phyloP scores from a whole-genome alignment of 2,888 invertebrate species.

The Empis stercorea region DNA sequence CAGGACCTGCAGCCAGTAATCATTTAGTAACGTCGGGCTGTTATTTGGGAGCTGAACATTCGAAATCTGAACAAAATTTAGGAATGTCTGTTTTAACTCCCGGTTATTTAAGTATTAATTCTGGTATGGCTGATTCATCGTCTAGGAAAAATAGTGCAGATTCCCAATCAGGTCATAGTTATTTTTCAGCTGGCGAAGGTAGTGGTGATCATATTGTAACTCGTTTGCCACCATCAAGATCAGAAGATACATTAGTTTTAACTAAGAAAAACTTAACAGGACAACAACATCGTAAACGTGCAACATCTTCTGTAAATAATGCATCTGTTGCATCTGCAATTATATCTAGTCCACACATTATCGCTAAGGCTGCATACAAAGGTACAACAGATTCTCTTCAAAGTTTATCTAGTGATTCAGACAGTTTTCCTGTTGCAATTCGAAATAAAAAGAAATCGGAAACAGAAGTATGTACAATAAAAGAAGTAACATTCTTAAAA shows the following conservation, averaged over 20 bases:
- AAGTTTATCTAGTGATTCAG: slow-evolving; percentile 53
- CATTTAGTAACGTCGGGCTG: slow-evolving; percentile 39
- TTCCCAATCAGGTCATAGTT: slow-evolving; percentile 41
- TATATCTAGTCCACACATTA: slow-evolving; percentile 53
- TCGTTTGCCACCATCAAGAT: slow-evolving; percentile 61
- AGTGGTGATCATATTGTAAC: slow-evolving; percentile 24
- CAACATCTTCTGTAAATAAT: slow-evolving; percentile 38
- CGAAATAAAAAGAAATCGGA: slow-evolving; percentile 44
- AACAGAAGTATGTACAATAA: slow-evolving; percentile 32
- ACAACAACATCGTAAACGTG: slow-evolving; percentile 38
- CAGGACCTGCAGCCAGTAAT: slow-evolving; percentile 50
- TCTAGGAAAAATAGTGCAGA: slow-evolving; percentile 47
- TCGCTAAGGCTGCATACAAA: slow-evolving; percentile 46
- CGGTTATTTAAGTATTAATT: slow-evolving; percentile 41
- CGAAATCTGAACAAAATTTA: slow-evolving; percentile 67
- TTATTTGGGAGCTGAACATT: slow-evolving; percentile 54
- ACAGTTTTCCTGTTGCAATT: slow-evolving; percentile 36
- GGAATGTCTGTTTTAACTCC: slow-evolving; percentile 14
- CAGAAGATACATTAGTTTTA: slow-evolving; percentile 60
- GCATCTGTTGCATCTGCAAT: slow-evolving; percentile 13
- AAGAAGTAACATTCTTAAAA: slow-evolving; percentile 37
- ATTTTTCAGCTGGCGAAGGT: slow-evolving; percentile 33
- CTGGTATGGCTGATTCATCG: slow-evolving; percentile 27
- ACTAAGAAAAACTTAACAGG: slow-evolving; percentile 32
- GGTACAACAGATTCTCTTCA: slow-evolving; percentile 55